Base-by-base conservation (phyloP, 2,888 invertebrate species). In the Hyppa rectilinea region DNA sequence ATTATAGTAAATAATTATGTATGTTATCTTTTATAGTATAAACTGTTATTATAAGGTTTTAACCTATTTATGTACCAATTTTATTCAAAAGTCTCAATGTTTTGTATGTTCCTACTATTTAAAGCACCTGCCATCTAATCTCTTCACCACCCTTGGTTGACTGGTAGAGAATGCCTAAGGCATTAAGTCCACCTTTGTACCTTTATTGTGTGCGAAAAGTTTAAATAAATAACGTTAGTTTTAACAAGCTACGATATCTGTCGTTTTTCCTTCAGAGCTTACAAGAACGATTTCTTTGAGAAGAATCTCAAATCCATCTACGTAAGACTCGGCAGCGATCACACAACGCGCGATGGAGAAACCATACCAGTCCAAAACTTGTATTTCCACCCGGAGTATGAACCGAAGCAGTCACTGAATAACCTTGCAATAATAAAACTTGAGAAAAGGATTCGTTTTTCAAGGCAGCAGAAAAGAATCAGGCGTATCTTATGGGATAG, bases 361-460 rank as follows among this genome's bases (percentile, higher is more conserved):
- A 52, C 85, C 0, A 73, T 90, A 4, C 78, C 85, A 2, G 71
- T 89, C 0, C 43, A 56, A 2, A 71, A 86, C 1, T 43, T 90
- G 2, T 68, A 82, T 70, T 87, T 90, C 68, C 89, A 92, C 59
- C 91, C 91, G 0, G 17, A 45, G 4, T 92, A 83, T 70, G 71
- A 91, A 29, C 73, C 87, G 0, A 55, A 66, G 0, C 77, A 78
- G 2, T 67, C 91, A 50, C 73, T 71, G 17, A 81, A 91, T 75
- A 92, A 92, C 78, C 70, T 92, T 17, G 90, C 86, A 0, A 82
- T 92, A 10, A 40, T 90, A 12, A 82, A 64, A 52, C 73, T 89
- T 56, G 71, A 78, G 12, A 77, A 63, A 31, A 75, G 85, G 26
- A 36, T 81, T 5, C 65, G 68, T 40, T 78, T 81, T 49, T 61